Conservation (phyloP, 2,797 vertebrate genomes). For the Enteromius trimaculatus region DNA sequence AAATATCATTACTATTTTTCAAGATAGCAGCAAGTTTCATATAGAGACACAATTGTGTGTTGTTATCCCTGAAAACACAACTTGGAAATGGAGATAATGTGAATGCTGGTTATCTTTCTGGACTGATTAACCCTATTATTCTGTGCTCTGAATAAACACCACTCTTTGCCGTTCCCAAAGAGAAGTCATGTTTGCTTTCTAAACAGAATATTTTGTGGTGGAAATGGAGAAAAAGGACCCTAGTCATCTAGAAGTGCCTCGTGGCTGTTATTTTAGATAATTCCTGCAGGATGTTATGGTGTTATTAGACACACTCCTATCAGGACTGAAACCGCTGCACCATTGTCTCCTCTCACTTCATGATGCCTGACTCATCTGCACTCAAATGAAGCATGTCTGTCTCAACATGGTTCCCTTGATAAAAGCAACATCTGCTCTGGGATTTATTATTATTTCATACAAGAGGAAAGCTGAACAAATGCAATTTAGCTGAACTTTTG, state of each 20-base stretch:
- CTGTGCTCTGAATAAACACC: constrained; percentile 54
- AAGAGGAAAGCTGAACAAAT: constrained; percentile 18
- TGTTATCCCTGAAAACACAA: constrained; percentile 43
- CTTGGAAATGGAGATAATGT: constrained; percentile 54
- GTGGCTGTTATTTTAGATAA: constrained; percentile 26
- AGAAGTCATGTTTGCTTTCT: constrained; percentile 54
- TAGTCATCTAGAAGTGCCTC: constrained; percentile 9
- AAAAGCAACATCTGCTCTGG: constrained; percentile 16
- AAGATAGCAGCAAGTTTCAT: constrained; percentile 20
- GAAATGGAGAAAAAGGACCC: constrained; percentile 27
- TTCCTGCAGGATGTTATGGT: constrained; percentile 20
- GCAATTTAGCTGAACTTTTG: not conserved
- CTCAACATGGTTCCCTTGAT: constrained; percentile 13
- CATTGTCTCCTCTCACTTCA: constrained; percentile 10
- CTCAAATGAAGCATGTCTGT: constrained; percentile 15
- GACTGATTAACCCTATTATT: constrained; percentile 57
- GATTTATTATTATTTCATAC: constrained; percentile 1
- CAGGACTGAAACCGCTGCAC: not conserved
- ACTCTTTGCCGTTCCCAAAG: constrained; percentile 25
- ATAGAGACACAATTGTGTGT: constrained; percentile 13
- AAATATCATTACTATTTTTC: not conserved
- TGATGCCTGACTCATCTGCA: constrained; percentile 16
- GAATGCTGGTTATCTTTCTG: constrained; percentile 53
- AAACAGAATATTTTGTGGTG: constrained; percentile 44
- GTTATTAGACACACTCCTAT: constrained; percentile 34